Evolutionary conservation across 2,888 invertebrate genomes (phyloP), one percentile per base, ranked within the genome.

Genomic region (Scrobipalpa costella): DNA sequence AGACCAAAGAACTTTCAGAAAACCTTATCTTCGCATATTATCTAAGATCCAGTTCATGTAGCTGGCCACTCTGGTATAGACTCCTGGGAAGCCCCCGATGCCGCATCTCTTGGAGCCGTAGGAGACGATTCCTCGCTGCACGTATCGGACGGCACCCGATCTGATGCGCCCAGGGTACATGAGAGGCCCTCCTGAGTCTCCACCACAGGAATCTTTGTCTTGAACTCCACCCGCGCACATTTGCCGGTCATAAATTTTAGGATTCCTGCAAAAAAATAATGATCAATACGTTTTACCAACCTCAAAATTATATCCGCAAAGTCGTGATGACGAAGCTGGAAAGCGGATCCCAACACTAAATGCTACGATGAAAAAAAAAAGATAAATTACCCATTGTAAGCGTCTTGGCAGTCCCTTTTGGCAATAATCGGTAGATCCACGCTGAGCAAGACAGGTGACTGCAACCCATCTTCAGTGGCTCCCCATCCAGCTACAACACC

Each of bases 101-200:
- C 93, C 93, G 69, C 94, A 94, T 1, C 84, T 75, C 66, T 85
- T 88, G 3, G 92, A 84, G 1, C 94, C 94, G 66, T 88, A 93
- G 0, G 92, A 93, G 2, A 94, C 93, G 9, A 94, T 79, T 0
- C 94, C 94, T 57, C 93, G 88, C 70, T 95, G 94, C 13, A 94
- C 85, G 69, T 91, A 93, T 57, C 92, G 86, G 2, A 83, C 67
- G 0, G 90, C 90, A 0, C 73, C 73, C 0, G 79, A 71, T 0
- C 79, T 78, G 27, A 80, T 68, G 5, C 68, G 68, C 0, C 86
- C 84, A 0, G 87, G 83, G 59, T 83, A 85, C 78, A 91, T 80
- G 6, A 95, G 86, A 0, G 95, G 95, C 0, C 95, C 95, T 0
- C 95, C 95, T 13, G 94, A 94, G 73, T 95, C 95, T 0, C 95